Conservation (phyloP, 2,888 invertebrate genomes). For the Tenthredo mesomela region DNA sequence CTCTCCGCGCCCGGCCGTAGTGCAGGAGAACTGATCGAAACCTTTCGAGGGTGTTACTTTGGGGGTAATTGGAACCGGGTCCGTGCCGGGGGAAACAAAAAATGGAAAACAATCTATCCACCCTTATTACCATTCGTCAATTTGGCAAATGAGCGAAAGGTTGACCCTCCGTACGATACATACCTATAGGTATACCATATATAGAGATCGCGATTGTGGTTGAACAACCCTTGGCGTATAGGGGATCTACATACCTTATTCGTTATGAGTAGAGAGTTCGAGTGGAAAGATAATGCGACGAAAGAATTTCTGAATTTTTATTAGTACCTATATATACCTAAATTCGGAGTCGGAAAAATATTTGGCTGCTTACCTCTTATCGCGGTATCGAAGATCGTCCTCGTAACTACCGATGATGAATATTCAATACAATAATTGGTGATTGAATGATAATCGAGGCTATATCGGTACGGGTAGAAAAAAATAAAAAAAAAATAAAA, state of each 20-base stretch:
- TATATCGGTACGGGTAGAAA: not conserved
- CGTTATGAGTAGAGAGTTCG: not conserved
- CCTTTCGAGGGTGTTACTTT: constrained; percentile 16
- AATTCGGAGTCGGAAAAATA: not conserved
- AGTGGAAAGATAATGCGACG: not conserved
- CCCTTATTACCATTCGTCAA: not conserved
- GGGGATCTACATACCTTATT: not conserved
- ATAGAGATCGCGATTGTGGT: not conserved
- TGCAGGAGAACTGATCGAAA: constrained; percentile 3
- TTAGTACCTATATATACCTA: not conserved
- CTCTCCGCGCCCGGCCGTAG: not conserved
- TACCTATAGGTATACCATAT: too few species aligned
- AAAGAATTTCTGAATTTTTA: not conserved
- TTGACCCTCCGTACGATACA: not conserved
- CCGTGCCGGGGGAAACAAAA: not conserved
- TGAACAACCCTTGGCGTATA: not conserved
- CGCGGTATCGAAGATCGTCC: constrained; percentile 17
- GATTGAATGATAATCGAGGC: constrained; percentile 37
- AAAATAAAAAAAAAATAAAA: not conserved
- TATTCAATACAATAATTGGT: constrained; percentile 12
- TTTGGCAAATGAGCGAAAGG: not conserved
- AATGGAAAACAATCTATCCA: not conserved
- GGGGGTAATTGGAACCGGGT: constrained; percentile 28
- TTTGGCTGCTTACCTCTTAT: constrained; percentile 20
- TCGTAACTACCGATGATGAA: constrained; percentile 4